Evolutionary conservation across 53 echinoderm and acorn worm species (phyloP), one percentile per base, ranked within the genome.

Genomic region (Stichopus horrens): DNA sequence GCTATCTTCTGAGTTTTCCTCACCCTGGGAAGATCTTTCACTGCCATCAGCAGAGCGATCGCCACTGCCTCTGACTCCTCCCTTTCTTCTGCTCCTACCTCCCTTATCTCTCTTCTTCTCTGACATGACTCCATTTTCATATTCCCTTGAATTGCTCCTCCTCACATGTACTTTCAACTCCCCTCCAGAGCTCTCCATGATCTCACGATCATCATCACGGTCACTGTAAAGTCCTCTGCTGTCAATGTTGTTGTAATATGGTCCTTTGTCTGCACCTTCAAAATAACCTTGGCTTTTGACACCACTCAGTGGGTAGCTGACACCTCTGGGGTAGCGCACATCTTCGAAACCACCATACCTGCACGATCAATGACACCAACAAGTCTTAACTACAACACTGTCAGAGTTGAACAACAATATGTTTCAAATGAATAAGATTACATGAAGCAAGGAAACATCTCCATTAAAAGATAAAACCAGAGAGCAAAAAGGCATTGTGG

Each of bases 141-240:
- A 81, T 20, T 81, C 81, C 58, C 81, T 81, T 20, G 81, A 81
- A 58, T 81, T 81, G 81, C 57, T 81, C 11, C 81, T 7, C 19
- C 81, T 81, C 21, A 81, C 56, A 53, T 81, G 81, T 5, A 81
- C 81, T 54, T 81, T 81, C 57, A 81, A 56, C 58, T 81, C 58
- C 58, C 81, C 81, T 21, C 22, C n/a, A 58, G 80, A 80, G 19
- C 81, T 56, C 58, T 81, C 81, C 71, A 71, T 71, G 10, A 53
- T 54, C 5, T 56, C 56, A 55, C 56, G 56, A 5, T 57, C 21
- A 58, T 81, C 81, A 16, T 81, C 81, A 5, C 56, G 56, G 5
- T 58, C 19, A 4, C n/a, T 11, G 20, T 81, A 57, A 7, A 81
- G 81, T 18, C 22, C 22, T 81, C 18, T 56, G 6, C 81, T 7